Evolutionary conservation across 2,888 invertebrate species (phyloP).

Genomic region (Falcaria lacertinaria): DNA sequence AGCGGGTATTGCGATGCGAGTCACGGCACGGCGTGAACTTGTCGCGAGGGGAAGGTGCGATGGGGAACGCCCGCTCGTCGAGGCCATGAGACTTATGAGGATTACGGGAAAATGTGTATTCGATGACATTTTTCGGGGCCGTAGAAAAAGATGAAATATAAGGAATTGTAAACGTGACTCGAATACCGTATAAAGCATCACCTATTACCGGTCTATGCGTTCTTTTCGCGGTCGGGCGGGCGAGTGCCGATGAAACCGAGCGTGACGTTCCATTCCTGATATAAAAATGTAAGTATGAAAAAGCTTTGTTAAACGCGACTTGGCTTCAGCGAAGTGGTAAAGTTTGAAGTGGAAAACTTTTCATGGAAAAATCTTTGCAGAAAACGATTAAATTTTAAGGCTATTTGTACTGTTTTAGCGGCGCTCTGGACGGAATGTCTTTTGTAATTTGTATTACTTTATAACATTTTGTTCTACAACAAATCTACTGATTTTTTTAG

Average conservation of each 20-base stretch:
- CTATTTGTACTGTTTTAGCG: slow-evolving; percentile 68
- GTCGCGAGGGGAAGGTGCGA: slow-evolving; percentile 26
- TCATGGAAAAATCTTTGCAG: slow-evolving; percentile 74
- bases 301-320: slow-evolving; percentile 78
- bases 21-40: slow-evolving; percentile 63
- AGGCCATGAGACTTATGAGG: slow-evolving; percentile 76
- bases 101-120: slow-evolving; percentile 79
- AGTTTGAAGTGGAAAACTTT: slow-evolving; percentile 79
- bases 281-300: slow-evolving; percentile 78
- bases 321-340: slow-evolving; percentile 75
- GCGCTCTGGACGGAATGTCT: slow-evolving; percentile 44
- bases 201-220: slow-evolving; percentile 75
- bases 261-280: slow-evolving; percentile 76
- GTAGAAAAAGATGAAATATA: slow-evolving; percentile 79
- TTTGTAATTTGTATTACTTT: slow-evolving; percentile 33
- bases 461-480: slow-evolving; percentile 21
- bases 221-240: slow-evolving; percentile 72
- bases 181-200: slow-evolving; percentile 68
- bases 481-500: no score
- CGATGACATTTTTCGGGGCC: slow-evolving; percentile 78
- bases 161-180: slow-evolving; percentile 76
- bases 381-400: slow-evolving; percentile 75
- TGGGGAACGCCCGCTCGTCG: slow-evolving; percentile 44
- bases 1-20: slow-evolving; percentile 51
- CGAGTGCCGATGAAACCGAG: slow-evolving; percentile 70